Conservation (phyloP, 2,888 invertebrate genomes). For the Seira musarum region DNA sequence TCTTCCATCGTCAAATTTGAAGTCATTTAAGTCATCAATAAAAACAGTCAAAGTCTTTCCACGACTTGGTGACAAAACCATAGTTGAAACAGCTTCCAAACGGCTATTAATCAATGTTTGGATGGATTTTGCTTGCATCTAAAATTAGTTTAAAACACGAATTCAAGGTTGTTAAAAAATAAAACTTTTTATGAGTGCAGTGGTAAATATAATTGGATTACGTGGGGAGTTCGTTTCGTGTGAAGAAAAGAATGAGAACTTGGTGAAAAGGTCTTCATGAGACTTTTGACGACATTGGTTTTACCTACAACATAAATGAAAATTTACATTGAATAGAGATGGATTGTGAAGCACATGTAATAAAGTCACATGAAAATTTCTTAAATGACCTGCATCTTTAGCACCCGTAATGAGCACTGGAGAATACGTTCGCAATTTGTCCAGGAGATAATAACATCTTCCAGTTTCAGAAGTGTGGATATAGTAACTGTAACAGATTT, state of each 20-base stretch:
- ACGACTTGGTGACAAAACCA: constrained; percentile 21
- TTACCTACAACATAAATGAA: constrained; percentile 26
- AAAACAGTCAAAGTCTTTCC: constrained; percentile 23
- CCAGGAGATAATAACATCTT: constrained; percentile 6
- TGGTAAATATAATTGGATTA: not conserved
- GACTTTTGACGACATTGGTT: not conserved
- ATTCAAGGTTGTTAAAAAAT: not conserved
- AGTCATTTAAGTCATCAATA: constrained; percentile 29
- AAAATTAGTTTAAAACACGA: not conserved
- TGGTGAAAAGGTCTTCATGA: not conserved
- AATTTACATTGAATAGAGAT: not conserved
- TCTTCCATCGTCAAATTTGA: too few species aligned
- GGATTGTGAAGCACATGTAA: not conserved
- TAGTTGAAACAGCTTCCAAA: constrained; percentile 27
- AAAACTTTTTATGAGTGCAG: not conserved
- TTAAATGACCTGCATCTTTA: not conserved
- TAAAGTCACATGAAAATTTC: not conserved
- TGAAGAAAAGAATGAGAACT: not conserved
- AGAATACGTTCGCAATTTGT: not conserved
- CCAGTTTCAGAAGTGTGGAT: not conserved
- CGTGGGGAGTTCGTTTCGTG: not conserved
- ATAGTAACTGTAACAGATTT: not conserved
- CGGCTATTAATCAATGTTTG: constrained; percentile 25
- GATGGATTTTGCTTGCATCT: constrained; percentile 26
- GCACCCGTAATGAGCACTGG: not conserved